Percentiles rank a stretch among this genome's conserved stretches.
phyloP scores from a whole-genome alignment of 2,888 invertebrate genomes.

The Flabesymbios commensalis region DNA sequence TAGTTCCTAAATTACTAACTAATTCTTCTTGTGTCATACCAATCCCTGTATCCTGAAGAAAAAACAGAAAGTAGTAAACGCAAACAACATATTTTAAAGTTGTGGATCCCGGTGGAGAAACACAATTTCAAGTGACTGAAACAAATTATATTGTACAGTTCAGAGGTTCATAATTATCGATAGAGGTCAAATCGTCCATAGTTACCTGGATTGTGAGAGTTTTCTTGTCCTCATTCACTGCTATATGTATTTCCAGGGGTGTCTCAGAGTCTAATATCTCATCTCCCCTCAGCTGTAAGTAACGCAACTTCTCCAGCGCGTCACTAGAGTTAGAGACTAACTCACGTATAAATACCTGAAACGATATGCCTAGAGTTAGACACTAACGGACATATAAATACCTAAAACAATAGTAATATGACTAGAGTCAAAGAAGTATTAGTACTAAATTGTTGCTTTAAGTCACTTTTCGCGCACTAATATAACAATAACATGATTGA shows the following conservation, averaged over 20 bases:
- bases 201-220: slow-evolving; percentile 81
- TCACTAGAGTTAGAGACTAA: slow-evolving; percentile 96
- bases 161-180: too few species aligned
- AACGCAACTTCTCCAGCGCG: slow-evolving; percentile 92
- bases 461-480: too few species aligned
- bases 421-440: too few species aligned
- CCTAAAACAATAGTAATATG: too few species aligned
- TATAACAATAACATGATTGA: too few species aligned
- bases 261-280: slow-evolving; percentile 56
- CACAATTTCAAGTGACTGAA: not conserved
- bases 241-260: slow-evolving; percentile 83
- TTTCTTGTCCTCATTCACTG: slow-evolving; percentile 83
- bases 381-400: too few species aligned
- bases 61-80: not conserved
- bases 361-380: too few species aligned
- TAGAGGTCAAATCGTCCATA: too few species aligned
- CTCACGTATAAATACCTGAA: slow-evolving; percentile 89
- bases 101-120: too few species aligned
- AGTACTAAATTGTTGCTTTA: too few species aligned
- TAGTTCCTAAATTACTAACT: slow-evolving; percentile 88
- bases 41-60: slow-evolving; percentile 78
- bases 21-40: slow-evolving; percentile 95
- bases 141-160: not conserved
- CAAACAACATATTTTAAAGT: not conserved
- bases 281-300: slow-evolving; percentile 69